Conservation (phyloP, 2,888 invertebrate species). For the Hermaeophaga mercurialis region DNA sequence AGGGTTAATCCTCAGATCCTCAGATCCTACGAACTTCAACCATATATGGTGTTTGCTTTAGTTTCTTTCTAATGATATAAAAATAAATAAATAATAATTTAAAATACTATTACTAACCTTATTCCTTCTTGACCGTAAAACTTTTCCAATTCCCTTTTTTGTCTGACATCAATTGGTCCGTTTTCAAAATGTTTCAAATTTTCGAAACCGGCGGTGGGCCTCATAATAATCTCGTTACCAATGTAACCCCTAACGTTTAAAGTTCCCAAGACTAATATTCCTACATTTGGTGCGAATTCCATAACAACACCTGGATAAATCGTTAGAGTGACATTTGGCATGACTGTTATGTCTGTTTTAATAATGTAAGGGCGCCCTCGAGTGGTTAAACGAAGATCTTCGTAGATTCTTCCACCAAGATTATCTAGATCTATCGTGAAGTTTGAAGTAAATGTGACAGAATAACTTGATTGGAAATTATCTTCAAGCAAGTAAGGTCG, state of each 20-base stretch:
- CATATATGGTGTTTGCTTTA: too few relatives aligned
- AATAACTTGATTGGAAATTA: slow-evolving; percentile 76
- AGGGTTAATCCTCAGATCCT: too few relatives aligned
- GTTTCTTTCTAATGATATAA: too few relatives aligned
- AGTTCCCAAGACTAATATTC: slow-evolving; percentile 91
- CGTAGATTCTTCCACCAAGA: slow-evolving; percentile 77
- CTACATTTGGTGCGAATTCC: slow-evolving; percentile 95
- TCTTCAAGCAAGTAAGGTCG: slow-evolving; percentile 85
- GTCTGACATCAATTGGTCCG: slow-evolving; percentile 44
- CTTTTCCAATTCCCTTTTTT: slow-evolving; percentile 52
- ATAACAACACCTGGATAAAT: slow-evolving; percentile 88
- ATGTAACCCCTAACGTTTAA: slow-evolving; percentile 81
- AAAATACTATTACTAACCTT: slow-evolving; percentile 53
- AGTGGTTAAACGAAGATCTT: slow-evolving; percentile 68
- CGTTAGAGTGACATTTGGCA: slow-evolving; percentile 88
- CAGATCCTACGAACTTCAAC: too few relatives aligned
- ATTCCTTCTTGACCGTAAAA: slow-evolving; percentile 67
- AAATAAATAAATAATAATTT: too few relatives aligned
- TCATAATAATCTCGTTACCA: slow-evolving; percentile 79
- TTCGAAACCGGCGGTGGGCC: slow-evolving; percentile 60
- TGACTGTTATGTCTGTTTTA: slow-evolving; percentile 90
- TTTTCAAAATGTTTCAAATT: slow-evolving; percentile 51
- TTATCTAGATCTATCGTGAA: slow-evolving; percentile 66
- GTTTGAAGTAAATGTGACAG: slow-evolving; percentile 66
- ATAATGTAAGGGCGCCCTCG: slow-evolving; percentile 73